Evolutionary conservation across 1,140 invertebrate species (phyloP).

Genomic region (Eurosta solidaginis): DNA sequence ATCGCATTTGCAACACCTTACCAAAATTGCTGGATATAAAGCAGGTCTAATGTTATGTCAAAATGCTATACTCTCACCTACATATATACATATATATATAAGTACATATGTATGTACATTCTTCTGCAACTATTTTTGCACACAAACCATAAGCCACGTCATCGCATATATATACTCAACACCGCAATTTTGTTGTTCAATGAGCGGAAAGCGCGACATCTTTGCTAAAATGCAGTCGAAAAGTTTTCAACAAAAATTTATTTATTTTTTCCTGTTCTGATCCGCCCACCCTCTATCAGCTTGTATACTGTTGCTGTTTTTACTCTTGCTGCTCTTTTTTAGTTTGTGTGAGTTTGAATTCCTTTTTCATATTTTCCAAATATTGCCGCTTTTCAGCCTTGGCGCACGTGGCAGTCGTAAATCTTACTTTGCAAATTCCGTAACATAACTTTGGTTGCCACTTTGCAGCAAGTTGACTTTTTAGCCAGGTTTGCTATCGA

Average conservation of each 20-base stretch:
- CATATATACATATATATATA: too few species aligned
- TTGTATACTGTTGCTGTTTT: too few species aligned
- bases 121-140: too few species aligned
- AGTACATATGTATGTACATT: too few species aligned
- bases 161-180: too few species aligned
- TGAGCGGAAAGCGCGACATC: conserved; percentile 11
- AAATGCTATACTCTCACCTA: neutral
- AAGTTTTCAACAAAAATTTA: neutral
- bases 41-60: neutral
- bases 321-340: too few species aligned
- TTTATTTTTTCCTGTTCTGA: neutral
- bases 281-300: too few species aligned
- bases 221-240: neutral
- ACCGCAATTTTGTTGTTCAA: neutral
- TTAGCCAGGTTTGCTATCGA: neutral
- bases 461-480: neutral
- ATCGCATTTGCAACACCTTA: neutral
- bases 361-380: too few species aligned
- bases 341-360: neutral
- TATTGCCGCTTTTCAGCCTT: neutral
- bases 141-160: too few species aligned
- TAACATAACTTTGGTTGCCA: neutral
- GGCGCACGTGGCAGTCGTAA: neutral
- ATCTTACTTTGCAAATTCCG: neutral
- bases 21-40: neutral